Percentiles rank a stretch among this genome's conserved stretches.
Evolutionary conservation across 2,797 vertebrate genomes (phyloP).

Genomic region (Fistularia commersonii): DNA sequence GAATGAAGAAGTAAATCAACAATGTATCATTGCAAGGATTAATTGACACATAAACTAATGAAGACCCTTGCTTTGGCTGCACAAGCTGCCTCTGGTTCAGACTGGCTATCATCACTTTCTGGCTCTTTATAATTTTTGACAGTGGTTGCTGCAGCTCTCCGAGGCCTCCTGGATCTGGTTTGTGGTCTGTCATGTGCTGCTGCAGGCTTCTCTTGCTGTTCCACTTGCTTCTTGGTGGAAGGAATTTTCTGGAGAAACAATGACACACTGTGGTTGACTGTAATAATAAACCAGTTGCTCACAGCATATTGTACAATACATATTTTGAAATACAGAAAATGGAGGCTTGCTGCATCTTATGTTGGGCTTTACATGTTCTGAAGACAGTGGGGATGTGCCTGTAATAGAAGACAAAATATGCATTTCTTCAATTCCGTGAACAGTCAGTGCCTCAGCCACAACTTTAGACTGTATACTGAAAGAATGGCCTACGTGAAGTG

Average conservation of each 20-base stretch:
- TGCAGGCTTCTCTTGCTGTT: conserved; percentile 21
- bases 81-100: conserved; percentile 44
- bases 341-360: conserved; percentile 39
- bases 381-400: conserved; percentile 42
- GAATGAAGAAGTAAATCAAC: not conserved
- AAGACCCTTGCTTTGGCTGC: conserved; percentile 44
- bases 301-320: not conserved
- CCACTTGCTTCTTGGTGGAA: conserved; percentile 2
- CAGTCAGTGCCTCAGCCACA: not conserved
- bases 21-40: not conserved
- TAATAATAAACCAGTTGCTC: conserved; percentile 18
- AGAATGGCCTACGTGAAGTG: conserved; percentile 47
- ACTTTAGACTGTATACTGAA: not conserved
- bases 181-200: conserved; percentile 9
- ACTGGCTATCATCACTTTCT: conserved; percentile 72
- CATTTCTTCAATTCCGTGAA: not conserved
- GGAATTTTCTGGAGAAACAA: conserved; percentile 29
- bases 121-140: conserved; percentile 83
- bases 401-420: conserved; percentile 11
- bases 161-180: conserved; percentile 40
- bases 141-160: conserved; percentile 39
- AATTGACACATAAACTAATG: not conserved
- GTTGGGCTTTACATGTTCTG: conserved; percentile 38
- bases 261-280: conserved; percentile 51
- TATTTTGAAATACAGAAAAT: not conserved